Conservation (phyloP, 2,113 vertebrate genomes). For the Sialia sialis region DNA sequence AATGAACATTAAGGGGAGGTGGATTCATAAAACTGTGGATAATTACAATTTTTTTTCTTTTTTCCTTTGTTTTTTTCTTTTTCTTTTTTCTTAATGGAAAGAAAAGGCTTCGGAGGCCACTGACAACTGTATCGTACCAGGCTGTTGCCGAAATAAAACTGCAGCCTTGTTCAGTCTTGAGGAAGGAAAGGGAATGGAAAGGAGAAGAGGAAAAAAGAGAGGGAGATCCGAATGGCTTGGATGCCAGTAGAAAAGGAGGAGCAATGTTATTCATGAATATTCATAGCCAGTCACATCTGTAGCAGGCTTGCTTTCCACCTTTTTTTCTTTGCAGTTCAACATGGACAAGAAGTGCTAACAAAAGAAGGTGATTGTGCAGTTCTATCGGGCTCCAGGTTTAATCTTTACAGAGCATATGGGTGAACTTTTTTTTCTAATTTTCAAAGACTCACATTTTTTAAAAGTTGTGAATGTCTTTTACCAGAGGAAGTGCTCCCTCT, state of each 20-base stretch:
- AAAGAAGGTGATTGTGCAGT: conserved; percentile 63
- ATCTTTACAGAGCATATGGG: conserved; percentile 9
- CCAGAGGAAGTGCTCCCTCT: conserved; percentile 14
- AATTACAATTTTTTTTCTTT: conserved; percentile 83
- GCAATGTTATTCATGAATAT: conserved; percentile 88
- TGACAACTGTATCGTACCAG: conserved; percentile 74
- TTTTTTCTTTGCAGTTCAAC: conserved; percentile 65
- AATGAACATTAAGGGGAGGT: conserved; percentile 97
- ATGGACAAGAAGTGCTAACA: conserved; percentile 65
- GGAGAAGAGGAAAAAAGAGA: not conserved
- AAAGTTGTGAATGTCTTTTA: conserved; percentile 12
- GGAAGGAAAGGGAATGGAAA: conserved; percentile 36
- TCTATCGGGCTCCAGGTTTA: conserved; percentile 45
- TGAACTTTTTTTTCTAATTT: conserved; percentile 16
- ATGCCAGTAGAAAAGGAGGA: conserved; percentile 79
- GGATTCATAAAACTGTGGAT: conserved; percentile 93
- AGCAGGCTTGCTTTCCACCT: conserved; percentile 81
- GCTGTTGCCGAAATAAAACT: conserved; percentile 82
- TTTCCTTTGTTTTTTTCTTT: conserved; percentile 47
- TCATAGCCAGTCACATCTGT: conserved; percentile 91
- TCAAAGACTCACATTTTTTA: not conserved
- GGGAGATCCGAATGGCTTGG: conserved; percentile 74
- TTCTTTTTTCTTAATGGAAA: conserved; percentile 67
- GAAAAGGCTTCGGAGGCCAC: conserved; percentile 72
- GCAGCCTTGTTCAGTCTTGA: conserved; percentile 61